These are phyloP conservation scores for Dinothrombium tinctorium DNA, from an alignment of 1,140 invertebrate genomes.

Conservation along the genomic window DNA sequence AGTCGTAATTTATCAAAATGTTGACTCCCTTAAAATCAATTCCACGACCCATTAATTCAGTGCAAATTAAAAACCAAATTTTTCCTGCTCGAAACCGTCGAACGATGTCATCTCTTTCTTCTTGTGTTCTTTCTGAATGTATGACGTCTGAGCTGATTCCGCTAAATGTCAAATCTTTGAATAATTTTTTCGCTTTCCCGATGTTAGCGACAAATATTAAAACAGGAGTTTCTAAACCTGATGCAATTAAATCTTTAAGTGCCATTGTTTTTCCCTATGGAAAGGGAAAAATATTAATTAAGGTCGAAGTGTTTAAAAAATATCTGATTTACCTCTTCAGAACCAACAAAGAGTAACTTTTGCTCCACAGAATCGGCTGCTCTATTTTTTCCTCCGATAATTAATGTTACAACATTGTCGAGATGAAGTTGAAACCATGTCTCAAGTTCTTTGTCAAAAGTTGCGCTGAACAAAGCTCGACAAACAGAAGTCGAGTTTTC, in stretches of 20 bases:
- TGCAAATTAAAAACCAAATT: constrained; percentile 90
- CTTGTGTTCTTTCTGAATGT: constrained; percentile 67
- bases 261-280: constrained; percentile 12
- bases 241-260: constrained; percentile 13
- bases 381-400: constrained; percentile 55
- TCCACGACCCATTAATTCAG: constrained; percentile 84
- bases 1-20: constrained; percentile 92
- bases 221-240: constrained; percentile 68
- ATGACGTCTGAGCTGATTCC: no score
- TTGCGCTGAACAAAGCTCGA: constrained; percentile 65
- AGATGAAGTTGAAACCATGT: constrained; percentile 74
- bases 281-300: no score
- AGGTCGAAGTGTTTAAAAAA: no score
- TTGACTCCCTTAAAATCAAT: constrained; percentile 95
- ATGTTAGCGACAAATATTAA: constrained; percentile 61
- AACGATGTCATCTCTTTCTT: constrained; percentile 68
- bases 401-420: constrained; percentile 52
- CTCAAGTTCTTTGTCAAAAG: constrained; percentile 62
- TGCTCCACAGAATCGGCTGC: constrained; percentile 68
- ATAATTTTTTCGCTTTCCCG: constrained; percentile 74
- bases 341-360: constrained; percentile 69
- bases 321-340: no score
- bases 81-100: constrained; percentile 65
- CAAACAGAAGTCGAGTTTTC: constrained; percentile 23
- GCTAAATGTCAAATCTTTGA: constrained; percentile 69